A percentile compares a stretch with the other conserved stretches of the same genome.
Conservation (phyloP, 2,888 invertebrate genomes). For the Philhelius pedissequus region DNA sequence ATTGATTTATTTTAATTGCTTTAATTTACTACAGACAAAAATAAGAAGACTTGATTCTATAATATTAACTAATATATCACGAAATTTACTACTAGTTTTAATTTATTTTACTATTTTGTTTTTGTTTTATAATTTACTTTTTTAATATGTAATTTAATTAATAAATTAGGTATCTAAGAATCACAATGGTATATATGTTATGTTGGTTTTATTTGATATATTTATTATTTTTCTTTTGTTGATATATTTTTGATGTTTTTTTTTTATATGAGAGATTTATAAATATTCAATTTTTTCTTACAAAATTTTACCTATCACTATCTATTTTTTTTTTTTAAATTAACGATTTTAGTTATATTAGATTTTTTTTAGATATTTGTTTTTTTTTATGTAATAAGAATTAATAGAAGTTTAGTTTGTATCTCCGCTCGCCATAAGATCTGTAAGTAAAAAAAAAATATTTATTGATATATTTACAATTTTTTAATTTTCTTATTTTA, state of each 20-base stretch:
- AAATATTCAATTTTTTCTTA: constrained; percentile 10
- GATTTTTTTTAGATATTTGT: constrained; percentile 11
- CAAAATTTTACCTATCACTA: constrained; percentile 55
- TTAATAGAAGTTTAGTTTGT: background rate
- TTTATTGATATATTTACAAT: background rate
- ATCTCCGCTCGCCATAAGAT: background rate
- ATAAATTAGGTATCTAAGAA: constrained; percentile 74
- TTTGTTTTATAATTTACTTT: constrained; percentile 42
- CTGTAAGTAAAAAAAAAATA: background rate
- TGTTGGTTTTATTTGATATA: constrained; percentile 60
- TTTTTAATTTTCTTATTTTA: too few species aligned
- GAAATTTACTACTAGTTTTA: constrained; percentile 40
- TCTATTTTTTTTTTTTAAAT: constrained; percentile 46
- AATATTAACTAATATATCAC: constrained; percentile 52
- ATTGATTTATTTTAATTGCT: constrained; percentile 37
- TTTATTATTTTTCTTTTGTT: constrained; percentile 29
- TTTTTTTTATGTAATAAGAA: constrained; percentile 8
- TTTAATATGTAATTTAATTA: constrained; percentile 71
- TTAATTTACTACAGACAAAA: constrained; percentile 66
- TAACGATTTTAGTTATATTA: background rate
- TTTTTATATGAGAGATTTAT: constrained; percentile 37
- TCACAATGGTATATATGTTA: constrained; percentile 78
- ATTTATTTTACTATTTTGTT: constrained; percentile 31
- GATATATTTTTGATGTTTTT: constrained; percentile 4
- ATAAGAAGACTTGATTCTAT: constrained; percentile 67